Percentiles rank a stretch among this genome's conserved stretches.
These are phyloP conservation scores for Eulemur rubriventer DNA, from an alignment of 2,797 vertebrate species.

Conservation along the genomic window DNA sequence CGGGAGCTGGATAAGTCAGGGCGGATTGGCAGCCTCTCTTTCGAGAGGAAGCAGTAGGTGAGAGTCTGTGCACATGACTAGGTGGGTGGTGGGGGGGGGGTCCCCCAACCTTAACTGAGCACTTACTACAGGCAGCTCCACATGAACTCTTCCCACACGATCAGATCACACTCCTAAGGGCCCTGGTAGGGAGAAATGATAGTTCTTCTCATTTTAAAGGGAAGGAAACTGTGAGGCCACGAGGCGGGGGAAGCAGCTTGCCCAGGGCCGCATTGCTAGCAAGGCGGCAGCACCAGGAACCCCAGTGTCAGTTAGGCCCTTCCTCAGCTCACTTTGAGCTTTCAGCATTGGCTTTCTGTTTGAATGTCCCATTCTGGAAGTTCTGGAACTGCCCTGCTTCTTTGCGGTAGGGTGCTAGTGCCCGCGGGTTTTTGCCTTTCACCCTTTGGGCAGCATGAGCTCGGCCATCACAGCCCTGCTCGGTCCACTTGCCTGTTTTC, in stretches of 20 bases:
- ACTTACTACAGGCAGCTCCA: neutral
- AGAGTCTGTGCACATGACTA: neutral
- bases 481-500: neutral
- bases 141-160: neutral
- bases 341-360: neutral
- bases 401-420: neutral
- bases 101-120: neutral
- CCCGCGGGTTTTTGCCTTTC: neutral
- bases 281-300: neutral
- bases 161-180: neutral
- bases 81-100: neutral
- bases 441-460: neutral
- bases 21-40: neutral
- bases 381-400: slow-evolving; percentile 5
- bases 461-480: neutral
- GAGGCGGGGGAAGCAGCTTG: neutral
- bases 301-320: neutral
- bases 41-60: neutral
- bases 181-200: neutral
- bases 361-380: neutral
- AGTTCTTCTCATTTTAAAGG: neutral
- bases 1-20: neutral
- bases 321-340: neutral
- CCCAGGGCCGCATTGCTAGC: neutral
- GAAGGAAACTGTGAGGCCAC: neutral